These are phyloP conservation scores for Dicentrarchus labrax DNA, from an alignment of 2,113 vertebrate genomes.

Conservation along the genomic window DNA sequence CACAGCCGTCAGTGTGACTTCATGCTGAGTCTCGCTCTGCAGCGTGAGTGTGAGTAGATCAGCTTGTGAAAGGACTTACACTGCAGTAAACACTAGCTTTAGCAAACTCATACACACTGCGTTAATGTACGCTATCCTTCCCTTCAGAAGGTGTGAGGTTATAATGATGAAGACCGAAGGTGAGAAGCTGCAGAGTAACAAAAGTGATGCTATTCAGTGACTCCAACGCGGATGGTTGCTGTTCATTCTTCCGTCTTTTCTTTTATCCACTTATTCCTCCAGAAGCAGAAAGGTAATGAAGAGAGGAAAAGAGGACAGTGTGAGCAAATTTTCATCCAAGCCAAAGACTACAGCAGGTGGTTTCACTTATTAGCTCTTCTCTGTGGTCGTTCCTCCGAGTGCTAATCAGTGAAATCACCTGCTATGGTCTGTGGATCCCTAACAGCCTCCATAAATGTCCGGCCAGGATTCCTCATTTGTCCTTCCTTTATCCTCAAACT, in stretches of 20 bases:
- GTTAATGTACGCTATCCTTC: no score
- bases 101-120: neutral
- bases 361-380: slow-evolving; percentile 1
- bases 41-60: no score
- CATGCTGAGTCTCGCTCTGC: neutral
- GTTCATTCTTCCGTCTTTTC: neutral
- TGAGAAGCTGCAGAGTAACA: neutral
- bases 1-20: neutral
- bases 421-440: neutral
- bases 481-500: no score
- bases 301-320: neutral
- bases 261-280: no score
- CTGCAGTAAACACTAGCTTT: neutral
- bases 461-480: no score
- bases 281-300: neutral
- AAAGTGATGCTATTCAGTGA: neutral
- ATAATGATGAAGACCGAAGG: neutral
- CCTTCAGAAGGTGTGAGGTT: neutral
- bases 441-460: neutral
- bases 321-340: no score
- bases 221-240: neutral
- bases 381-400: neutral
- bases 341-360: neutral
- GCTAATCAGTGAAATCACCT: slow-evolving; percentile 12
- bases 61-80: neutral